Evolutionary conservation across 2,113 vertebrate genomes (phyloP).

Genomic region (Physeter macrocephalus): DNA sequence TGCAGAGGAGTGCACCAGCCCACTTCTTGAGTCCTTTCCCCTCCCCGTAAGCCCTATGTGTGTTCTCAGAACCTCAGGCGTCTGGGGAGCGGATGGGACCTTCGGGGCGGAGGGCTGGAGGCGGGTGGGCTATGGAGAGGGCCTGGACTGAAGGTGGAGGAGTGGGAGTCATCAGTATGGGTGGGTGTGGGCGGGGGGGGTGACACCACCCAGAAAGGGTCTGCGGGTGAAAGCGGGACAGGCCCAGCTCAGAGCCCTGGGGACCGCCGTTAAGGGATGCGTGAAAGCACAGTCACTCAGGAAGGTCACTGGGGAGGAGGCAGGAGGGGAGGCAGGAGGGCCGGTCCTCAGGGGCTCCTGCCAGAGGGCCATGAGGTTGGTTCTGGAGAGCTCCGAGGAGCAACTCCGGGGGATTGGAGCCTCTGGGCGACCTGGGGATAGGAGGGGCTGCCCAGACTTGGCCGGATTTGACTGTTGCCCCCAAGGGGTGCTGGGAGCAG

Average conservation of each 20-base stretch:
- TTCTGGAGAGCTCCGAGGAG: background rate
- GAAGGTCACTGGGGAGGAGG: background rate
- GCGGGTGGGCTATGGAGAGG: background rate
- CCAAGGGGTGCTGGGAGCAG: background rate
- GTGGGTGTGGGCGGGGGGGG: background rate
- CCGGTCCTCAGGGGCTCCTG: background rate
- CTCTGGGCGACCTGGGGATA: background rate
- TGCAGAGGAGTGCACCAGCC: background rate
- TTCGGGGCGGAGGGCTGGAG: background rate
- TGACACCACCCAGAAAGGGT: background rate
- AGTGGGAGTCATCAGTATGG: background rate
- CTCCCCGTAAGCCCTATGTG: rapidly evolving
- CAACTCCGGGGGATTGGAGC: background rate
- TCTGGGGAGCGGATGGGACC: background rate
- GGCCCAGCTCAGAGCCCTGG: background rate
- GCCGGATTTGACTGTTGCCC: background rate
- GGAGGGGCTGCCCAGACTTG: background rate
- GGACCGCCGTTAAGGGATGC: background rate
- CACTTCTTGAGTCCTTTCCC: background rate
- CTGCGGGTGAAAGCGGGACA: background rate
- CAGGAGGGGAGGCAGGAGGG: background rate
- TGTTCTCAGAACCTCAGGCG: background rate
- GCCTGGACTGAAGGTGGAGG: background rate
- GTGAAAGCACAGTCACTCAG: background rate
- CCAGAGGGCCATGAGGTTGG: background rate